A percentile compares a stretch with the other conserved stretches of the same genome.
These are phyloP conservation scores for Cryptosula pallasiana DNA, from an alignment of 2,888 invertebrate species.

Conservation along the genomic window DNA sequence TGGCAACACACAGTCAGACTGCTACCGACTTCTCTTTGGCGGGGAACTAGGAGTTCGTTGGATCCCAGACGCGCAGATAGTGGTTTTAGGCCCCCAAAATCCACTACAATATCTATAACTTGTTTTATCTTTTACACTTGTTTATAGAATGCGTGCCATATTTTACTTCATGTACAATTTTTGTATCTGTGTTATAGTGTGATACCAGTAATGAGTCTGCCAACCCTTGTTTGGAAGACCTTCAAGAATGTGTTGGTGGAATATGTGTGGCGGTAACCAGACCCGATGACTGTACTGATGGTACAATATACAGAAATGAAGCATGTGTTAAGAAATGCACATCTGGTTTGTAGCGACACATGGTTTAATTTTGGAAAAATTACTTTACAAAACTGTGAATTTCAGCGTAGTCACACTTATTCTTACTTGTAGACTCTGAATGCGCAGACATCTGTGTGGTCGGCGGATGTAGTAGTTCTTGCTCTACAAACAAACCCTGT, in stretches of 20 bases:
- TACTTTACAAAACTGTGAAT: no score
- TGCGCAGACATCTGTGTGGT: slow-evolving; percentile 21
- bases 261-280: background rate
- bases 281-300: background rate
- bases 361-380: no score
- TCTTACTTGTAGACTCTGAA: background rate
- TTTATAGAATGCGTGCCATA: no score
- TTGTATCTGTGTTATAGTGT: background rate
- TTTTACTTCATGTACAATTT: no score
- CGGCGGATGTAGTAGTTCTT: slow-evolving; percentile 13
- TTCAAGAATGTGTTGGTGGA: slow-evolving; percentile 6
- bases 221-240: background rate
- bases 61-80: no score
- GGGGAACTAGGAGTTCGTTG: no score
- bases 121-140: no score
- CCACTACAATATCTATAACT: no score
- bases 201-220: background rate
- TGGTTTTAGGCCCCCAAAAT: no score
- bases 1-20: no score
- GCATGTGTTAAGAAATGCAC: background rate
- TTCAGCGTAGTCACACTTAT: no score
- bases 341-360: background rate
- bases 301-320: background rate
- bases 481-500: background rate
- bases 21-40: no score